Percentiles rank a stretch among this genome's conserved stretches.
These are phyloP conservation scores for Oscheius onirici DNA, from an alignment of 2,888 invertebrate species.

Conservation along the genomic window DNA sequence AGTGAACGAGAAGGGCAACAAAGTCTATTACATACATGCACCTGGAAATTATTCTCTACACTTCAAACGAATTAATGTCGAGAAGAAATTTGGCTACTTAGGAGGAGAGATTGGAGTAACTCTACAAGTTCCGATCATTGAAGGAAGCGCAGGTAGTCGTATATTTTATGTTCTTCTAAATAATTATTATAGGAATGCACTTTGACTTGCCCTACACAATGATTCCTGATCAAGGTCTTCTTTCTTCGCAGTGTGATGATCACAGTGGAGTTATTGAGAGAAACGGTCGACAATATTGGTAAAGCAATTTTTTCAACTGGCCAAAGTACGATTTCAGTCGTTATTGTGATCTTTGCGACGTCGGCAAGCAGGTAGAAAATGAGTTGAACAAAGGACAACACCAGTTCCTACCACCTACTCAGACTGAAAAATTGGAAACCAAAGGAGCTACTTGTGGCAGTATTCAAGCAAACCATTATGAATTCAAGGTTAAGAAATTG, in stretches of 20 bases:
- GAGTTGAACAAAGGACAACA: slow-evolving; percentile 58
- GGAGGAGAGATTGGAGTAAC: slow-evolving; percentile 70
- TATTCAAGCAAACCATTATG: slow-evolving; percentile 46
- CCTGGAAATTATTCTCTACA: slow-evolving; percentile 69
- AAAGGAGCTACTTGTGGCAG: slow-evolving; percentile 41
- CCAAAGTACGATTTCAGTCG: slow-evolving; percentile 45
- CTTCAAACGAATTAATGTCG: slow-evolving; percentile 62
- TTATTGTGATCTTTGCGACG: slow-evolving; percentile 69
- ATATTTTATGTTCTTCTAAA: neutral
- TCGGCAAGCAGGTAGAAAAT: slow-evolving; percentile 62
- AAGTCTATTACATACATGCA: slow-evolving; percentile 68
- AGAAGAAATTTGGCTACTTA: slow-evolving; percentile 61
- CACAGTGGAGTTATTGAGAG: slow-evolving; percentile 68
- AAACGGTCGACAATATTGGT: slow-evolving; percentile 69
- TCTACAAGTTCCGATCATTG: slow-evolving; percentile 69
- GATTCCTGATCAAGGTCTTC: slow-evolving; percentile 67
- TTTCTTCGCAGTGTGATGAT: slow-evolving; percentile 69
- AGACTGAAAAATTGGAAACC: slow-evolving; percentile 33
- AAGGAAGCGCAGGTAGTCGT: slow-evolving; percentile 64
- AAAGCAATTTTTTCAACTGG: too few relatives aligned
- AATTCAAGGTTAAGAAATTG: slow-evolving; percentile 40
- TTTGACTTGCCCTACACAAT: slow-evolving; percentile 71
- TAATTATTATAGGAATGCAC: slow-evolving; percentile 55
- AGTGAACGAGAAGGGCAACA: slow-evolving; percentile 68
- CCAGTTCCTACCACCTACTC: slow-evolving; percentile 40